Evolutionary conservation across 2,797 vertebrate genomes (phyloP), one percentile per base, ranked within the genome.

Genomic region (Macroramphosus scolopax): DNA sequence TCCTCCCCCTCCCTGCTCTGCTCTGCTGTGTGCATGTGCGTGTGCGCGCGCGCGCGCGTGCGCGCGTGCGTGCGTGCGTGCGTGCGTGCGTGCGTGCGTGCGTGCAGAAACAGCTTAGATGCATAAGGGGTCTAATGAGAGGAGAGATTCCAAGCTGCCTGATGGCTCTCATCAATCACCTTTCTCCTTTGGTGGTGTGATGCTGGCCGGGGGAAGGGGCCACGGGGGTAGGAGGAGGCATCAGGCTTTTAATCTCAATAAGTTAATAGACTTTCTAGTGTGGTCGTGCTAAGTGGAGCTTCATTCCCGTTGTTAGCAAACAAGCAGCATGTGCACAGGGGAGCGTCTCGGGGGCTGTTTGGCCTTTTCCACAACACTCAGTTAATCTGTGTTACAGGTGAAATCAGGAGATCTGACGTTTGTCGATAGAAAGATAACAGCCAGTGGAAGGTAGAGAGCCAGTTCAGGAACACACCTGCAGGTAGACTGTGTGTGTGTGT

Each of bases 151-250:
- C 83, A 75, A 70, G 80, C 79, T 40, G 80, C 77, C 82, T 89
- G 86, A 88, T 89, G 86, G 84, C 72, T 82, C 85, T 88, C 89
- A 90, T 90, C 88, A 89, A 91, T 89, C 88, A 89, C 83, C 75
- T 78, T 80, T 84, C 83, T 81, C 65, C 84, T 87, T 77, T 88
- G 68, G 84, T n/a, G 81, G 82, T 85, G 83, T 83, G 82, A 81
- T 83, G 74, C 60, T 6, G 54, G 66, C 62, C 48, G 42, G 36
- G 76, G 71, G 56, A 54, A 55, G 48, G 48, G 54, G 54, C 50
- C 61, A 29, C 8, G 37, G n/a, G 33, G 56, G 56, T 46, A 67
- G 54, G 72, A 49, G 68, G 64, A 75, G 72, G 80, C 80, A 83
- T 87, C 84, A 75, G 84, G 77, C 83, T 88, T 88, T 91, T 89